phyloP scores from a whole-genome alignment of 2,888 invertebrate species.

The Fragum sueziense region DNA sequence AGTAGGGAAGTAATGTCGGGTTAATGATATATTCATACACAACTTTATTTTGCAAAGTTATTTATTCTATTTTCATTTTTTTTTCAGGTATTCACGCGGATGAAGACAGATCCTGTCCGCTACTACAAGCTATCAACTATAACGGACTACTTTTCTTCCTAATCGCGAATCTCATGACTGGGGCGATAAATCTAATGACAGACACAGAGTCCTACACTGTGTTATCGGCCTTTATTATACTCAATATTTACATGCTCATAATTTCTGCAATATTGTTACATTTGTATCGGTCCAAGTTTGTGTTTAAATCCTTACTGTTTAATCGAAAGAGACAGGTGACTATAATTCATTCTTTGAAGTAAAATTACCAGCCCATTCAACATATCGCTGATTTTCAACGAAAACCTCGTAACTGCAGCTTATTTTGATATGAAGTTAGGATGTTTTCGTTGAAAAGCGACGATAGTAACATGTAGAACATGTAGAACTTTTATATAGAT shows the following conservation, averaged over 20 bases:
- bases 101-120: slow-evolving; percentile 34
- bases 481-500: no score
- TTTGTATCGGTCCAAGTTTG: slow-evolving; percentile 29
- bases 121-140: slow-evolving; percentile 88
- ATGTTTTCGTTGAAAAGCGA: no score
- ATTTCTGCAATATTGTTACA: slow-evolving; percentile 51
- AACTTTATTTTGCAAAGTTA: no score
- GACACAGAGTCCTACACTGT: slow-evolving; percentile 83
- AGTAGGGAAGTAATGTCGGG: no score
- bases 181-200: slow-evolving; percentile 89
- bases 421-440: no score
- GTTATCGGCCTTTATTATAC: slow-evolving; percentile 45
- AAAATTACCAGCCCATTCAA: no score
- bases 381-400: no score
- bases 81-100: not conserved
- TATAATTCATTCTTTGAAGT: not conserved
- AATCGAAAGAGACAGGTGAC: not conserved
- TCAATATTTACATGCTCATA: slow-evolving; percentile 67
- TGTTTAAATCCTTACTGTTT: slow-evolving; percentile 14
- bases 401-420: no score
- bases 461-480: no score
- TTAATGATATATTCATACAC: no score
- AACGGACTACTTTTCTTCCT: slow-evolving; percentile 93
- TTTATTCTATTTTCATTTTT: no score
- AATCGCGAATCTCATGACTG: slow-evolving; percentile 91